A percentile compares a stretch with the other conserved stretches of the same genome.
Conservation (phyloP, 2,113 vertebrate species). For the Serinus canaria region DNA sequence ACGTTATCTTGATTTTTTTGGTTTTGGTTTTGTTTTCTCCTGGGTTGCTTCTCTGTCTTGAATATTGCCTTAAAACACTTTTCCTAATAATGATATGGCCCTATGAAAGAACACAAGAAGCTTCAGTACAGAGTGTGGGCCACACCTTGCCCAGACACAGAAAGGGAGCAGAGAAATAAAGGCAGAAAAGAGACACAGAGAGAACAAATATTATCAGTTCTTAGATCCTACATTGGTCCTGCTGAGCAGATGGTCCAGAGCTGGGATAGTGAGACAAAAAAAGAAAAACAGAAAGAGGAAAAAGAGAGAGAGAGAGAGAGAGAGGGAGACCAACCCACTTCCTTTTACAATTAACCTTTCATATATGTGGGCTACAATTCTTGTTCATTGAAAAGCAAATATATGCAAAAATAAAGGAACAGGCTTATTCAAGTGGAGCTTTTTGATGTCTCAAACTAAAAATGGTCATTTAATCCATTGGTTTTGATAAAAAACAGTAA, state of each 20-base stretch:
- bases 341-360: neutral
- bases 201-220: neutral
- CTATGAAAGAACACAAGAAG: neutral
- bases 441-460: neutral
- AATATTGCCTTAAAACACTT: neutral
- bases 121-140: neutral
- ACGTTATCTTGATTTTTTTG: fast-evolving
- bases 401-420: neutral
- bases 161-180: neutral
- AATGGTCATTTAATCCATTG: neutral
- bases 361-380: neutral
- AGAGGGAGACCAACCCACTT: fast-evolving
- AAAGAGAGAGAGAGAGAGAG: neutral
- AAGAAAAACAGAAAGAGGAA: neutral
- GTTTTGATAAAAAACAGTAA: neutral
- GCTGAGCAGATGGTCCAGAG: neutral
- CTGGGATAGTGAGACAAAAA: neutral
- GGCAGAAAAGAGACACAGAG: neutral
- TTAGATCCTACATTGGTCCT: neutral
- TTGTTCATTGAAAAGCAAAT: neutral
- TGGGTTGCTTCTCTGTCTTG: neutral
- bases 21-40: neutral
- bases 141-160: neutral
- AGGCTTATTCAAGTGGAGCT: neutral
- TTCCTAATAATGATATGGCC: neutral